phyloP scores from a whole-genome alignment of 2,113 vertebrate genomes.

The Eclectus roratus region DNA sequence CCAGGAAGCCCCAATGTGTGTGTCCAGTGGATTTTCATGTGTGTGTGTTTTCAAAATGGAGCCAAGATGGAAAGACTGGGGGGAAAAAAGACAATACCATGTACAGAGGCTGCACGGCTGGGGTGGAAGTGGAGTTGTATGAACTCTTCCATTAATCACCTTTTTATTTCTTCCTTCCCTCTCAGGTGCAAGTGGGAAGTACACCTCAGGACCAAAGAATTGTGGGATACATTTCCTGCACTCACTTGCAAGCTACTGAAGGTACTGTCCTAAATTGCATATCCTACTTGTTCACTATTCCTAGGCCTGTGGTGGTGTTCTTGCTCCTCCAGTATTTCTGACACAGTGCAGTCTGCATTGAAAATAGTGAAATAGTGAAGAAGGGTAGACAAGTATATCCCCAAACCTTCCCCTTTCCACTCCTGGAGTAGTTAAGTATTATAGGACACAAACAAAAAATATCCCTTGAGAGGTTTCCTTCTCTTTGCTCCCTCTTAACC shows the following conservation, averaged over 20 bases:
- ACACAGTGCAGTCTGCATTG: too few species aligned
- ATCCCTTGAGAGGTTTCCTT: too few species aligned
- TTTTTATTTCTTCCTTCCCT: not conserved
- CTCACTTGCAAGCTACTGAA: conserved; percentile 94
- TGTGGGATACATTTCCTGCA: conserved; percentile 95
- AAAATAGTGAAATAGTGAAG: too few species aligned
- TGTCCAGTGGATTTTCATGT: not conserved
- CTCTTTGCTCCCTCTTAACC: too few species aligned
- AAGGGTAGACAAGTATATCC: too few species aligned
- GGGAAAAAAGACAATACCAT: rapidly evolving
- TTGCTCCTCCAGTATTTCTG: too few species aligned
- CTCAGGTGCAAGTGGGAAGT: conserved; percentile 95
- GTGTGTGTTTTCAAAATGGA: not conserved
- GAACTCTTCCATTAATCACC: not conserved
- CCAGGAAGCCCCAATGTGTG: not conserved
- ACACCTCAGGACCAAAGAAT: conserved; percentile 97
- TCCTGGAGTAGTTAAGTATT: too few species aligned
- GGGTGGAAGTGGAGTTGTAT: not conserved
- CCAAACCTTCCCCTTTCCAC: too few species aligned
- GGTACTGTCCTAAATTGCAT: conserved; percentile 68
- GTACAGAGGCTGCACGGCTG: not conserved
- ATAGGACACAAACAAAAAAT: too few species aligned
- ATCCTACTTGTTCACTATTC: rapidly evolving
- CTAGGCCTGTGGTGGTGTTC: not conserved
- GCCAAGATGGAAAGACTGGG: not conserved